These are phyloP conservation scores for Eutolmus rufibarbis DNA, from an alignment of 2,888 invertebrate species.

Conservation along the genomic window DNA sequence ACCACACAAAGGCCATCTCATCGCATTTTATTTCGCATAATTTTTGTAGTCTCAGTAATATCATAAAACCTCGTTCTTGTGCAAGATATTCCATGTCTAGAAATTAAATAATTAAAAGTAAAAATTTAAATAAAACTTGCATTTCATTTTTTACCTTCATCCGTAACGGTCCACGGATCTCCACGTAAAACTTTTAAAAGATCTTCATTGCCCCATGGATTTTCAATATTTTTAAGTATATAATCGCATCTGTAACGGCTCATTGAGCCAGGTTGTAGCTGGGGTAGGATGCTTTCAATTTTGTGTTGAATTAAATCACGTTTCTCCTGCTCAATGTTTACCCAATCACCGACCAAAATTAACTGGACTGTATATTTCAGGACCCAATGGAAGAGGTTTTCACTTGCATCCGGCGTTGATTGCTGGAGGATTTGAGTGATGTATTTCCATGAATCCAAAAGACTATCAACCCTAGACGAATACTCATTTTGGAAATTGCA, in stretches of 20 bases:
- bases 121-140: conserved; percentile 45
- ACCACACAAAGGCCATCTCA: conserved; percentile 69
- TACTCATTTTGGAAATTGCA: conserved; percentile 18
- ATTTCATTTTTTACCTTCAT: neutral
- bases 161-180: neutral
- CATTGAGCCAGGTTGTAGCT: neutral
- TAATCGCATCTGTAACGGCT: conserved; percentile 33
- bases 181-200: conserved; percentile 35
- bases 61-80: conserved; percentile 67
- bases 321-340: neutral
- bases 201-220: conserved; percentile 38
- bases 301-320: neutral
- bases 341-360: conserved; percentile 35
- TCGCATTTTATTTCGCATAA: conserved; percentile 70
- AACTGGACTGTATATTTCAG: conserved; percentile 21
- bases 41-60: conserved; percentile 68
- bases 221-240: conserved; percentile 39
- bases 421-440: neutral
- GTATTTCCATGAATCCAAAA: conserved; percentile 1
- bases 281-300: conserved; percentile 29
- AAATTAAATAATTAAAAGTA: conserved; percentile 1
- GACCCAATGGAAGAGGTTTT: conserved; percentile 10
- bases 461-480: neutral
- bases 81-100: conserved; percentile 66
- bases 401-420: neutral